Conservation (phyloP, 2,797 vertebrate species). For the Pachyuromys duprasi region DNA sequence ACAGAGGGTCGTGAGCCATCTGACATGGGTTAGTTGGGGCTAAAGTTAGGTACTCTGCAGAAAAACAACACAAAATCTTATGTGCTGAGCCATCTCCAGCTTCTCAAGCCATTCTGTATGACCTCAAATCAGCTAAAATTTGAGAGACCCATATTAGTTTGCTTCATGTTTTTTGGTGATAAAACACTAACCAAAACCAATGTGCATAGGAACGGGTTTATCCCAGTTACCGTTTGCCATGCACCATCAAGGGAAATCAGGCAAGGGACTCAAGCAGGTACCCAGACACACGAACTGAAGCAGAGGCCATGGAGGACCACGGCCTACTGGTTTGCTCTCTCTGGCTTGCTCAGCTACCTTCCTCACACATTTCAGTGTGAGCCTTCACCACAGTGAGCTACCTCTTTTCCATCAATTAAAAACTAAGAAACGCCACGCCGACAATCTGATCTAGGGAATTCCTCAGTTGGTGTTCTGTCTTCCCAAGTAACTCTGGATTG, state of each 20-base stretch:
- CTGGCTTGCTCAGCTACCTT: not conserved
- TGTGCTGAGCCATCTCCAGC: not conserved
- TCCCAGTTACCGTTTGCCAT: not conserved
- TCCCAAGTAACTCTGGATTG: not conserved
- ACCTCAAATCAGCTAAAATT: not conserved
- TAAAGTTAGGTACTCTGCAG: not conserved
- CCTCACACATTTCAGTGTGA: not conserved
- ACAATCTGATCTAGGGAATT: not conserved
- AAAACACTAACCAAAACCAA: not conserved
- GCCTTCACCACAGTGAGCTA: not conserved
- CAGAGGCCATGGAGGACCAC: not conserved
- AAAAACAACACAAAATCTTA: not conserved
- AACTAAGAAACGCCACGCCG: not conserved
- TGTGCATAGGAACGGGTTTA: not conserved
- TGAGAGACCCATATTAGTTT: not conserved
- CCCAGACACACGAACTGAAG: not conserved
- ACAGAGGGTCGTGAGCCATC: not conserved
- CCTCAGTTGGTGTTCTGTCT: not conserved
- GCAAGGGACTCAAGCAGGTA: not conserved
- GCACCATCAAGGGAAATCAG: not conserved
- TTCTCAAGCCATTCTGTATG: not conserved
- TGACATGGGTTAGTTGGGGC: too few species aligned
- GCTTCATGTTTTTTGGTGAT: not conserved
- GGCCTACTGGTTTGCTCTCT: not conserved
- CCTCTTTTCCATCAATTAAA: not conserved